Evolutionary conservation across 2,888 invertebrate genomes (phyloP).

Genomic region (Boloria euphrosyne): DNA sequence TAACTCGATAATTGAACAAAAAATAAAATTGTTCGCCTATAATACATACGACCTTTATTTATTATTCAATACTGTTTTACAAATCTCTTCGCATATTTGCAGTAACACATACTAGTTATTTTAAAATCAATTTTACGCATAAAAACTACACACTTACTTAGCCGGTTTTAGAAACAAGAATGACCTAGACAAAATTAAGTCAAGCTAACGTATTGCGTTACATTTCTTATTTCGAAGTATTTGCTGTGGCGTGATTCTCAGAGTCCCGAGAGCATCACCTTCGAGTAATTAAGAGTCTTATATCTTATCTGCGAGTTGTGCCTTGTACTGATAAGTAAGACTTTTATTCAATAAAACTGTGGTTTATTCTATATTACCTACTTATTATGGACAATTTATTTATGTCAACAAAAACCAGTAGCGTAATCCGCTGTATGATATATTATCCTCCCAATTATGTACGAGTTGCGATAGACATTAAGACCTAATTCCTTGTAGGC

Average conservation of each 20-base stretch:
- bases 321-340: conserved; percentile 63
- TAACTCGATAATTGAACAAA: no score
- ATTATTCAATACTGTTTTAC: no score
- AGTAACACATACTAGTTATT: neutral
- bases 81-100: neutral
- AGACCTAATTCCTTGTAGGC: neutral
- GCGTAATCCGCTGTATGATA: conserved; percentile 17
- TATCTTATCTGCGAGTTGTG: conserved; percentile 69
- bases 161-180: neutral
- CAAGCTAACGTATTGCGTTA: conserved; percentile 2
- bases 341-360: conserved; percentile 53
- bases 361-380: conserved; percentile 18
- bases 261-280: conserved; percentile 71
- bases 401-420: conserved; percentile 30
- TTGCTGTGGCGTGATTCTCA: conserved; percentile 44
- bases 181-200: neutral
- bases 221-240: conserved; percentile 38
- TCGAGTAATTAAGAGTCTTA: conserved; percentile 58
- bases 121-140: neutral
- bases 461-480: neutral
- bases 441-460: conserved; percentile 18
- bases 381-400: conserved; percentile 20
- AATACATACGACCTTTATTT: no score
- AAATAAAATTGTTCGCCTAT: no score
- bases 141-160: neutral